Evolutionary conservation across 2,113 vertebrate species (phyloP), one percentile per base, ranked within the genome.

Genomic region (Rissa tridactyla): DNA sequence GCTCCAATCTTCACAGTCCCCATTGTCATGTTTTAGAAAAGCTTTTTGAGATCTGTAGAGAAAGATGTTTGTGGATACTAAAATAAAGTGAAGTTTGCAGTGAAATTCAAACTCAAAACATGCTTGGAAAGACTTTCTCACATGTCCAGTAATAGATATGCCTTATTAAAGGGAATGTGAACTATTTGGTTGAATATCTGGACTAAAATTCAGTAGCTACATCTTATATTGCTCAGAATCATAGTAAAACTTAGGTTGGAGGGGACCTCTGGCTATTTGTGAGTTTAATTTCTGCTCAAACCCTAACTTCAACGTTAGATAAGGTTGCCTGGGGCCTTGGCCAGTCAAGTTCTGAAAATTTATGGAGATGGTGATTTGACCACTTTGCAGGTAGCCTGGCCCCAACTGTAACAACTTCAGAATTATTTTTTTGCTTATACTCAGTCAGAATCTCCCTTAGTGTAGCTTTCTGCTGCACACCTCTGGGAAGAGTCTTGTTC

Each of bases 281-380:
- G 2, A 52, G 23, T 71, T 65, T 70, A 52, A 42, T 60, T 15
- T 16, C 38, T 54, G 5, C 38, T 36, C 15, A 83, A 32, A 66
- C 8, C 5, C 5, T 40, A 32, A 66, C 13, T 60, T 60, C 17
- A 66, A 60, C 54, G 5, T 40, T 47, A 40, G 15, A 30, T 18
- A 60, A 47, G 15, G 29, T 71, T 1, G 0, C 18, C n/a, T n/a
- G n/a, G 5, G 42, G 6, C 12, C 21, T 36, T 4, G 0, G 5
- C 20, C 34, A 51, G 36, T 29, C 12, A 32, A 54, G 6, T 47
- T 54, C 38, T 78, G 46, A 52, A n/a, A 40, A 32, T 22, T 27
- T 40, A 26, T 52, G 29, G 22, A 58, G 64, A 18, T 30, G 13
- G 5, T 25, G 36, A 40, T 40, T 47, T 1, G 1, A 32, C 3